phyloP scores from a whole-genome alignment of 2,797 vertebrate species.

The Neosilurus mollespiculum region DNA sequence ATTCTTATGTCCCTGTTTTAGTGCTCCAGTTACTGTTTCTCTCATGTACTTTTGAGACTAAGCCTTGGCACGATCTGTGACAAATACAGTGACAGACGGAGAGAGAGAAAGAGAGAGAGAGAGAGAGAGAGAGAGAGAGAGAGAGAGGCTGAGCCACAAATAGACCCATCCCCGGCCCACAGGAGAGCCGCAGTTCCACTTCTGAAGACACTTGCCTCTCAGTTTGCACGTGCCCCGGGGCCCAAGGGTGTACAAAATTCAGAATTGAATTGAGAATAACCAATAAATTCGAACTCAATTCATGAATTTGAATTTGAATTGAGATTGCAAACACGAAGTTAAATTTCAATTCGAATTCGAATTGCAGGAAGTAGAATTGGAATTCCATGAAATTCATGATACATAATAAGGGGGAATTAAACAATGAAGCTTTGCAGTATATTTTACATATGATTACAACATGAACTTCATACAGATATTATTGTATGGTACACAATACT shows the following conservation, averaged over 20 bases:
- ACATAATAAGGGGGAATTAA: no score
- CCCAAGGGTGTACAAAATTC: conserved; percentile 54
- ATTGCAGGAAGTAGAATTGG: no score
- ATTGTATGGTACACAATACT: no score
- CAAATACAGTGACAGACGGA: conserved; percentile 65
- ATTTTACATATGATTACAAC: no score
- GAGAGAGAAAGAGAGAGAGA: conserved; percentile 62
- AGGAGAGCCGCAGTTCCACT: conserved; percentile 74
- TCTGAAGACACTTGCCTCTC: conserved; percentile 68
- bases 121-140: conserved; percentile 64
- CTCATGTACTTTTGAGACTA: conserved; percentile 39
- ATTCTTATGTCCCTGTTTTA: conserved; percentile 7
- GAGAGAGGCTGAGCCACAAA: conserved; percentile 72
- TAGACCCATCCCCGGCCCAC: conserved; percentile 68
- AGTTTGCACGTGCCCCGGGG: conserved; percentile 67
- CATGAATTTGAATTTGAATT: no score
- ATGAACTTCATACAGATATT: no score
- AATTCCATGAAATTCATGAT: no score
- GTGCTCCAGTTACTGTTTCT: conserved; percentile 64
- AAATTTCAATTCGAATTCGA: no score
- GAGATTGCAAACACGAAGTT: no score
- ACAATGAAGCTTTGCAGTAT: no score
- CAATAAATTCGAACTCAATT: no score
- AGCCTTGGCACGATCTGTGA: conserved; percentile 52
- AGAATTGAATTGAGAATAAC: no score